phyloP scores from a whole-genome alignment of 2,113 vertebrate species.

The Nyctibius bracteatus region DNA sequence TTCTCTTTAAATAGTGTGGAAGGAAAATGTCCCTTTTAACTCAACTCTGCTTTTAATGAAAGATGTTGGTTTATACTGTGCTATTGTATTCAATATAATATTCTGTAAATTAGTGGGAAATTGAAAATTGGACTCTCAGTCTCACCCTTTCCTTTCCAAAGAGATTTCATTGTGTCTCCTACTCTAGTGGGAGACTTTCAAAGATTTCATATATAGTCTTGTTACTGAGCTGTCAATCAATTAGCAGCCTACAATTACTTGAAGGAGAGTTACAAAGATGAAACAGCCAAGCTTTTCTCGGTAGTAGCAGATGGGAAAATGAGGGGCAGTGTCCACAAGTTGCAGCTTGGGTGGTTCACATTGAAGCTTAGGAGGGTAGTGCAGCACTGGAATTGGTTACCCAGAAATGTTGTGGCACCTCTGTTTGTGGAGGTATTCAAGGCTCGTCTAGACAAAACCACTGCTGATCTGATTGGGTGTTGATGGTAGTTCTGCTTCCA shows the following conservation, averaged over 20 bases:
- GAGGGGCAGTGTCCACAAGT: not conserved
- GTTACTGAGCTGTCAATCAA: not conserved
- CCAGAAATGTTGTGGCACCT: not conserved
- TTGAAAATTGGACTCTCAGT: not conserved
- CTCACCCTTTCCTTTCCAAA: not conserved
- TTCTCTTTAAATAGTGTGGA: not conserved
- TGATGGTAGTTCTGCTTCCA: not conserved
- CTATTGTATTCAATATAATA: not conserved
- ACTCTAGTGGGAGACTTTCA: not conserved
- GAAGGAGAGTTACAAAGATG: not conserved
- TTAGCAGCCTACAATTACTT: not conserved
- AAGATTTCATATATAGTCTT: not conserved
- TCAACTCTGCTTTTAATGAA: not conserved
- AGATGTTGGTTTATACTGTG: not conserved
- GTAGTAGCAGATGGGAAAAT: not conserved
- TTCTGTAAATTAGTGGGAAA: not conserved
- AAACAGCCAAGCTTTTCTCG: not conserved
- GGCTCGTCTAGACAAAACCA: not conserved
- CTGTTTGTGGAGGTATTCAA: not conserved
- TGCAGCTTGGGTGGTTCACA: not conserved
- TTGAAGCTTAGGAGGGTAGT: not conserved
- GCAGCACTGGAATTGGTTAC: not conserved
- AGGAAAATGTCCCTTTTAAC: not conserved
- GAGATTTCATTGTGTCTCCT: not conserved
- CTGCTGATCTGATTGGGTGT: not conserved